Evolutionary conservation across 2,113 vertebrate genomes (phyloP).

Genomic region (Corythoichthys intestinalis): DNA sequence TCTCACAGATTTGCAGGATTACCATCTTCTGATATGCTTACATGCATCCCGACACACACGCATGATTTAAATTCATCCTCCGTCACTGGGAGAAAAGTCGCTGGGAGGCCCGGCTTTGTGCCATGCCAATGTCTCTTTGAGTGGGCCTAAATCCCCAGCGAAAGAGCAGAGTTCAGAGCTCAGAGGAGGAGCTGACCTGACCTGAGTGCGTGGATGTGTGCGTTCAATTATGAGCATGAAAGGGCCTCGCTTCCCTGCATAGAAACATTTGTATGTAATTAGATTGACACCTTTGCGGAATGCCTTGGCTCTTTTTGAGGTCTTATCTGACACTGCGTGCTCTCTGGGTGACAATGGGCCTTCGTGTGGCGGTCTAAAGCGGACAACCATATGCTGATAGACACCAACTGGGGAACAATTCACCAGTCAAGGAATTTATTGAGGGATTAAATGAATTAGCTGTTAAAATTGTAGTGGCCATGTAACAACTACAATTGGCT

Average conservation of each 20-base stretch:
- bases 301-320: conserved; percentile 31
- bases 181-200: background rate
- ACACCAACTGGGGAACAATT: background rate
- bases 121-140: conserved; percentile 27
- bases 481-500: background rate
- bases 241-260: conserved; percentile 35
- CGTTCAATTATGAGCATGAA: conserved; percentile 22
- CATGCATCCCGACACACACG: conserved; percentile 26
- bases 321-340: conserved; percentile 28
- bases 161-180: conserved; percentile 51
- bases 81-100: conserved; percentile 26
- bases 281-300: conserved; percentile 51
- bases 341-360: conserved; percentile 48
- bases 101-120: conserved; percentile 34
- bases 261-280: conserved; percentile 55
- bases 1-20: conserved; percentile 48
- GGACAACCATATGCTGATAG: background rate
- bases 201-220: conserved; percentile 1
- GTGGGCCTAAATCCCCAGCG: conserved; percentile 29
- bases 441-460: background rate
- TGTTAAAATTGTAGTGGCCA: background rate
- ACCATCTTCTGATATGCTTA: conserved; percentile 35
- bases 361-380: conserved; percentile 30
- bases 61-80: conserved; percentile 16
- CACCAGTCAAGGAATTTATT: background rate